Base-by-base conservation (phyloP, 2,888 invertebrate genomes). In the Drosophila kuntzei region DNA sequence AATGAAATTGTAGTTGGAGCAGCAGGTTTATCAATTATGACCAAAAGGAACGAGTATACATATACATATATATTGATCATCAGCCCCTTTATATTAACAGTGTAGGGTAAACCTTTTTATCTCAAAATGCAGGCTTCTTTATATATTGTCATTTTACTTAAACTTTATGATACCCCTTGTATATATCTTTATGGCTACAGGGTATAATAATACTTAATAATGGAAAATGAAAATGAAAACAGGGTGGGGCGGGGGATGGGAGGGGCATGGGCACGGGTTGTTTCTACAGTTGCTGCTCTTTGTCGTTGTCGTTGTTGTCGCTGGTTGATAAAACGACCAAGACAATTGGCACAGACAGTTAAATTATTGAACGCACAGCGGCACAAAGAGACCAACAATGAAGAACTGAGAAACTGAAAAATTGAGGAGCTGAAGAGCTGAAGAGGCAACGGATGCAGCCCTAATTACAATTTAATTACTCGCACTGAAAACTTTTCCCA, bases 391-490 rank as follows among this genome's bases (percentile, higher is more conserved):
- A 9, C 43, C 55, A 53, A 64, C 65, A 60, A 62, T 37, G 61
- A 49, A 14, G 25, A 50, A 27, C 8, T 44, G 27, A 46, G 5
- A 14, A 71, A 47, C 16, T 25, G 43, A 39, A 3, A 14, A 71
- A 47, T n/a, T 25, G 43, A 39, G 1, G 25, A 44, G 14, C 14
- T 44, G 43, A 29, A 49, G 34, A 39, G 20, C 29, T 20, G 22
- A 12, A 18, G 27, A 51, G 27, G 12, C n/a, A 71, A 76, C 81
- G 89, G 83, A 89, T 91, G 92, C 91, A 90, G 91, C 92, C 91
- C 90, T 92, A 92, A 92, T 92, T 92, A 90, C 92, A 90, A 92
- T 92, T 91, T 92, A 92, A 92, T 92, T 92, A 92, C 92, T 83
- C 55, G 49, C 50, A 49, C 62, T 66, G 62, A 69, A 79, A 86